A percentile compares a stretch with the other conserved stretches of the same genome.
Evolutionary conservation across 2,113 vertebrate genomes (phyloP).

Genomic region (Aix galericulata): DNA sequence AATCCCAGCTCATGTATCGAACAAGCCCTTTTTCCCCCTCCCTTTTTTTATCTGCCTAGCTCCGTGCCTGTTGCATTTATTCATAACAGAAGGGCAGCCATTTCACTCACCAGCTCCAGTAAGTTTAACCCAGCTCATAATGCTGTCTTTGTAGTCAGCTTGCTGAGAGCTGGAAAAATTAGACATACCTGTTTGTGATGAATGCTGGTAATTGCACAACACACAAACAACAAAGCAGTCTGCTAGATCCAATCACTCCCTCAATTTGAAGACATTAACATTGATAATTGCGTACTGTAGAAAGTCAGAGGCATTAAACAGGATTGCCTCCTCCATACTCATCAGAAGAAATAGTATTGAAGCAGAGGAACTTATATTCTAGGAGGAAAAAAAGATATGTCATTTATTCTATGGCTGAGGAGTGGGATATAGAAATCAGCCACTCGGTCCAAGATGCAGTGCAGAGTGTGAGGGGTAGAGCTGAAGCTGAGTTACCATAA

Average conservation of each 20-base stretch:
- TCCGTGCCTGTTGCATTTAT: background rate
- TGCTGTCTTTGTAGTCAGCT: conserved; percentile 21
- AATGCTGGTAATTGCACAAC: conserved; percentile 49
- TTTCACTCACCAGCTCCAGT: conserved; percentile 43
- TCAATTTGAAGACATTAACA: conserved; percentile 36
- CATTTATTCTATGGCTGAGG: background rate
- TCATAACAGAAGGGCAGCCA: conserved; percentile 11
- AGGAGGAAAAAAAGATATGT: background rate
- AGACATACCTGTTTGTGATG: conserved; percentile 56
- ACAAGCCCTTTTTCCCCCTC: background rate
- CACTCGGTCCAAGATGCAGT: background rate
- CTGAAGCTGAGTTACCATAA: background rate
- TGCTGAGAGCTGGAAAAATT: conserved; percentile 64
- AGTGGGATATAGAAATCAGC: background rate
- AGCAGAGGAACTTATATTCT: background rate
- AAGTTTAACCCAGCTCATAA: conserved; percentile 48
- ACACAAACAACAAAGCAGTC: conserved; percentile 45
- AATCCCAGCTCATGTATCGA: background rate
- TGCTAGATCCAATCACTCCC: conserved; percentile 5
- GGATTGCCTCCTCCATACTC: background rate
- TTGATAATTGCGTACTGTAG: conserved; percentile 2
- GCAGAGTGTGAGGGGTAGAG: background rate
- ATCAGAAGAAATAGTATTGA: background rate
- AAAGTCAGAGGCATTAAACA: conserved; percentile 3
- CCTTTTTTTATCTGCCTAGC: background rate